Percentiles rank a stretch among this genome's conserved stretches.
Conservation (phyloP, 2,113 vertebrate genomes). For the Dipodomys merriami region DNA sequence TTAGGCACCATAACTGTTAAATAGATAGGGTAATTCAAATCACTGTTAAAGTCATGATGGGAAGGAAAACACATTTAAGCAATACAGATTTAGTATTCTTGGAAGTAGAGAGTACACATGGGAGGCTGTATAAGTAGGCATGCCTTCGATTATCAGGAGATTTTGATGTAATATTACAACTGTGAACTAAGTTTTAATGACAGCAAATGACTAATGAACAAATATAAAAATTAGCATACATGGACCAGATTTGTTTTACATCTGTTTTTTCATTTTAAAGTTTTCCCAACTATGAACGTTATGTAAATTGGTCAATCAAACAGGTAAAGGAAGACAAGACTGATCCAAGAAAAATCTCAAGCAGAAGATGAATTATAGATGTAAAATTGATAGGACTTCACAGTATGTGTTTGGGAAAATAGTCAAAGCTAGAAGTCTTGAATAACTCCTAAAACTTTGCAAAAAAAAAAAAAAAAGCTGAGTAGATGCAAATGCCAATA, state of each 20-base stretch:
- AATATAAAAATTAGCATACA: background rate
- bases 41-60: background rate
- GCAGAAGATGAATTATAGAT: background rate
- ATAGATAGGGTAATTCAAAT: background rate
- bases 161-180: background rate
- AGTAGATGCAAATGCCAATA: background rate
- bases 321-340: background rate
- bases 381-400: background rate
- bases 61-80: background rate
- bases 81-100: background rate
- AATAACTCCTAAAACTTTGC: background rate
- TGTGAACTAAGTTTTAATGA: slow-evolving; percentile 5
- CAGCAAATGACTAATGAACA: background rate
- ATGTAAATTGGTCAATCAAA: background rate
- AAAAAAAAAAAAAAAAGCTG: background rate
- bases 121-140: background rate
- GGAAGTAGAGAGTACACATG: background rate
- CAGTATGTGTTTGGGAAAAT: background rate
- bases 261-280: background rate
- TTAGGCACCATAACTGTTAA: background rate
- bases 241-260: background rate
- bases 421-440: background rate
- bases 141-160: background rate
- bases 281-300: background rate
- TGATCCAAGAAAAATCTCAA: background rate